phyloP scores from a whole-genome alignment of 2,888 invertebrate species.

The Molanna angustata region DNA sequence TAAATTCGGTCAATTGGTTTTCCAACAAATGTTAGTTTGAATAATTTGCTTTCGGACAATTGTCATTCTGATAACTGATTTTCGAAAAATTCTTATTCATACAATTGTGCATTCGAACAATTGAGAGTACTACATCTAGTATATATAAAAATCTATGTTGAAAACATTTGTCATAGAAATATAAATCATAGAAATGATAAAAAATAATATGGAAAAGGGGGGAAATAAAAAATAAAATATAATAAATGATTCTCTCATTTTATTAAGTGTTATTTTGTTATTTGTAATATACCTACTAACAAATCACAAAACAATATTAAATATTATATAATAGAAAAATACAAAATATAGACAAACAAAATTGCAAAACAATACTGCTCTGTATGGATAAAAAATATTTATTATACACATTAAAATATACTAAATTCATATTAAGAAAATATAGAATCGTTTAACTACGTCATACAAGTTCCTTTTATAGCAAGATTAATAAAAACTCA shows the following conservation, averaged over 20 bases:
- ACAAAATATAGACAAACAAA: slow-evolving; percentile 8
- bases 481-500: no score
- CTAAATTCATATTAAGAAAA: neutral
- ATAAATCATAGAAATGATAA: neutral
- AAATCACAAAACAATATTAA: slow-evolving; percentile 16
- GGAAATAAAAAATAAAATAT: slow-evolving; percentile 5
- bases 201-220: slow-evolving; percentile 7
- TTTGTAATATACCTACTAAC: slow-evolving; percentile 7
- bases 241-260: slow-evolving; percentile 14
- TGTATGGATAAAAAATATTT: neutral
- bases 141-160: no score
- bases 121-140: no score
- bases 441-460: no score
- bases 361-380: slow-evolving; percentile 5
- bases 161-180: neutral
- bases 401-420: neutral
- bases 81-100: no score
- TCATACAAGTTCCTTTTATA: no score
- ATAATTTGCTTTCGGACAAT: no score
- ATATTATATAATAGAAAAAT: slow-evolving; percentile 18
- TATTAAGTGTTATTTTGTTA: slow-evolving; percentile 13
- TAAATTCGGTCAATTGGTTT: no score
- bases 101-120: no score
- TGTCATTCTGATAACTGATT: no score
- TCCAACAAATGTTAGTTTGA: no score